Evolutionary conservation across 2,113 vertebrate species (phyloP), one percentile per base, ranked within the genome.

Genomic region (Corythornis madagascariensis): DNA sequence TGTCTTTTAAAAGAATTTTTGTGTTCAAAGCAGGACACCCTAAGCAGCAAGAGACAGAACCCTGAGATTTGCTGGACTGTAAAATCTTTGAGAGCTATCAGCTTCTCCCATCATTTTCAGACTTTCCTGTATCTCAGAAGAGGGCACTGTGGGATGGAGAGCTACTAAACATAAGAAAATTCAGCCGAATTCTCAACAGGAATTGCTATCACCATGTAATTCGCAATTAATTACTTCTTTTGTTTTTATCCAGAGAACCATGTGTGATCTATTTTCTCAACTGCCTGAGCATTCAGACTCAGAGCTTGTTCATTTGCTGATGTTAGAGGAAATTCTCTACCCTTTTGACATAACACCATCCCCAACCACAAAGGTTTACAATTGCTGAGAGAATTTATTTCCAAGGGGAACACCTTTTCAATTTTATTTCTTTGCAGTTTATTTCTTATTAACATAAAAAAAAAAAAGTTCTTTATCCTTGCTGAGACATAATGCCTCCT

Each of bases 131-230:
- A 86, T 95, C 92, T 97, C 97, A 94, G 95, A 97, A 97, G 97
- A 97, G 96, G 97, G 97, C 97, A 94, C 90, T 97, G 96, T 97
- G 89, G 92, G 91, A 95, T 95, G 96, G 82, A 88, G 90, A 97
- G 94, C 95, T 92, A 59, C 86, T 94, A 88, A 88, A 86, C 95
- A 47, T 12, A 6, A 69, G 89, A 86, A 70, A 92, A 96, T 81
- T 82, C 56, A 89, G 38, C 70, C 1, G 1, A 91, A 31, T 69
- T 83, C 90, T 78, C 92, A 88, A 92, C 69, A 87, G 63, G 61
- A 96, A 81, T 83, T 90, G 45, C 48, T 77, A 81, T 75, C 82
- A 86, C 89, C 64, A 77, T 89, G 72, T 78, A 91, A 97, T 97
- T 97, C 95, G 47, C 77, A 92, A 96, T 96, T 95, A 97, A 96